Evolutionary conservation across 1,140 invertebrate genomes (phyloP).

Genomic region (Drosophila bipectinata): DNA sequence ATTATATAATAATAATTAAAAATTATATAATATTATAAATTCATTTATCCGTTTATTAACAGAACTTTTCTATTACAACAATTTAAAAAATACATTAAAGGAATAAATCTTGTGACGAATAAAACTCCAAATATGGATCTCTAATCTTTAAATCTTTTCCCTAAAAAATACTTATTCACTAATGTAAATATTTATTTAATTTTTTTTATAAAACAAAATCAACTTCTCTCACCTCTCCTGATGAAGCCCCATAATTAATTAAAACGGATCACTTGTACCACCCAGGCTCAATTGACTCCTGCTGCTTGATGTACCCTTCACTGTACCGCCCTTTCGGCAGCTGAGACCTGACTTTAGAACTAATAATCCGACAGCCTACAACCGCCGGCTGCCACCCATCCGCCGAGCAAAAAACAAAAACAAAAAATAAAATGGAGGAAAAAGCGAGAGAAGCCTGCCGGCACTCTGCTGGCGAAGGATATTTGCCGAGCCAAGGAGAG

Average conservation of each 20-base stretch:
- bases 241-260: background rate
- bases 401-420: conserved; percentile 24
- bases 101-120: too few relatives aligned
- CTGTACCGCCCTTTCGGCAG: conserved; percentile 41
- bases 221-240: background rate
- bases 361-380: conserved; percentile 82
- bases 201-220: background rate
- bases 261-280: background rate
- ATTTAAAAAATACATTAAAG: too few relatives aligned
- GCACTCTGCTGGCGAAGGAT: conserved; percentile 52
- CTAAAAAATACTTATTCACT: too few relatives aligned
- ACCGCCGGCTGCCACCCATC: conserved; percentile 54
- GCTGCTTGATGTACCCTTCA: conserved; percentile 48
- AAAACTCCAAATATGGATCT: too few relatives aligned
- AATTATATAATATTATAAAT: too few relatives aligned
- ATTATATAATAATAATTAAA: too few relatives aligned
- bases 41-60: too few relatives aligned
- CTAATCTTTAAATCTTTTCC: too few relatives aligned
- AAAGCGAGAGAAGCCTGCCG: conserved; percentile 62
- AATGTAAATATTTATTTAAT: too few relatives aligned
- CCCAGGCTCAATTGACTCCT: conserved; percentile 1
- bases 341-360: conserved; percentile 80
- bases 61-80: too few relatives aligned
- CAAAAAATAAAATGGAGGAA: conserved; percentile 10
- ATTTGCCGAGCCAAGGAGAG: conserved; percentile 51